Evolutionary conservation across 1,140 invertebrate genomes (phyloP).

Genomic region (Phymastichus coffea): DNA sequence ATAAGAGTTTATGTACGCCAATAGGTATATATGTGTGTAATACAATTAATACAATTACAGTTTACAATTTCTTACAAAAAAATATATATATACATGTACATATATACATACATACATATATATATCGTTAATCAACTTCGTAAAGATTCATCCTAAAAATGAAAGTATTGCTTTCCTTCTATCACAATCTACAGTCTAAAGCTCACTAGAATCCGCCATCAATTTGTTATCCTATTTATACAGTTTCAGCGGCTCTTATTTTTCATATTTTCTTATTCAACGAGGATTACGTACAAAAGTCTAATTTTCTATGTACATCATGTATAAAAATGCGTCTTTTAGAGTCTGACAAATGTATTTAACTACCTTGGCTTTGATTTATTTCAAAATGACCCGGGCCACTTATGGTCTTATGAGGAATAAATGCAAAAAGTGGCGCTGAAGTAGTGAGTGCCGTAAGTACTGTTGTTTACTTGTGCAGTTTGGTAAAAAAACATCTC

Average conservation of each 20-base stretch:
- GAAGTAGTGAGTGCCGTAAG: conserved; percentile 8
- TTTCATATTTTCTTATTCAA: not conserved
- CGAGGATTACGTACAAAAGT: conserved; percentile 14
- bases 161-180: conserved; percentile 5
- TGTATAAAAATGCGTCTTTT: conserved; percentile 19
- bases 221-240: conserved; percentile 8
- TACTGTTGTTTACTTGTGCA: not conserved
- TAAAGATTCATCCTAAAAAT: conserved; percentile 25
- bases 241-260: not conserved
- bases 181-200: conserved; percentile 29
- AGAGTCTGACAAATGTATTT: conserved; percentile 7
- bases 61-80: conserved; percentile 35
- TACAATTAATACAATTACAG: conserved; percentile 25
- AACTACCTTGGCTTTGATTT: not conserved
- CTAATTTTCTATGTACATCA: not conserved
- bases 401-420: not conserved
- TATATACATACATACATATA: conserved; percentile 13
- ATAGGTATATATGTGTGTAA: conserved; percentile 19
- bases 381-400: not conserved
- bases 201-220: conserved; percentile 17
- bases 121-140: not conserved
- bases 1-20: conserved; percentile 18
- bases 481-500: conserved; percentile 7
- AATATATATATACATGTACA: too few species aligned
- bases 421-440: conserved; percentile 15